Base-by-base conservation (phyloP, 2,113 vertebrate genomes). In the Actenoides lindsayi region DNA sequence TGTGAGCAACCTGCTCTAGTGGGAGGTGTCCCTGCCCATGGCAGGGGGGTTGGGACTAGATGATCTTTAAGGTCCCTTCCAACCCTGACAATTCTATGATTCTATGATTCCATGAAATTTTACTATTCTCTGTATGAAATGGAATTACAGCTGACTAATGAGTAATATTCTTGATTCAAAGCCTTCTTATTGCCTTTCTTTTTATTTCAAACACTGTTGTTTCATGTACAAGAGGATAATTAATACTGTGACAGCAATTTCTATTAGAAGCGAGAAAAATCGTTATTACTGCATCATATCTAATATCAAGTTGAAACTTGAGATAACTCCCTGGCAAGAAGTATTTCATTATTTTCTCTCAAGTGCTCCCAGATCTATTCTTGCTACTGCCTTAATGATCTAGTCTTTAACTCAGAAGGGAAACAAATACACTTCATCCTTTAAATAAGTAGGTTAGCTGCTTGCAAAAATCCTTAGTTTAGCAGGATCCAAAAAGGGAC, bases 171-270 rank as follows among this genome's bases (percentile, higher is more conserved):
- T 71, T 62, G 57, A 88, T 93, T 48, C n/a, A 97, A 93, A 92
- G 14, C 4, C 3, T 67, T 42, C 48, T 64, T 56, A 31, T 48
- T 90, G 73, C 31, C 16, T 54, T 77, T 46, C 9, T 48, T 87
- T 90, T 87, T 65, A 42, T 68, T 90, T 93, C 28, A 76, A 81
- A 59, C 9, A 19, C 9, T 23, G 1, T 28, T 88, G 13, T 64
- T 92, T 94, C 50, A 44, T 50, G 71, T 91, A 44, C 44, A 87
- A 24, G 39, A 87, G 7, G n/a, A 83, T 90, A 93, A 95, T 92
- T 95, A 95, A 93, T 68, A 67, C 25, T 37, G 30, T 87, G 78
- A 60, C 31, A 86, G 16, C 5, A 73, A 13, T 60, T 81, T 93
- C 69, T 84, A 30, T 80, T 89, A 69, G 42, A 63, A 88, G 3